These are phyloP conservation scores for Tipula vernalis DNA, from an alignment of 2,888 invertebrate species.

Conservation along the genomic window DNA sequence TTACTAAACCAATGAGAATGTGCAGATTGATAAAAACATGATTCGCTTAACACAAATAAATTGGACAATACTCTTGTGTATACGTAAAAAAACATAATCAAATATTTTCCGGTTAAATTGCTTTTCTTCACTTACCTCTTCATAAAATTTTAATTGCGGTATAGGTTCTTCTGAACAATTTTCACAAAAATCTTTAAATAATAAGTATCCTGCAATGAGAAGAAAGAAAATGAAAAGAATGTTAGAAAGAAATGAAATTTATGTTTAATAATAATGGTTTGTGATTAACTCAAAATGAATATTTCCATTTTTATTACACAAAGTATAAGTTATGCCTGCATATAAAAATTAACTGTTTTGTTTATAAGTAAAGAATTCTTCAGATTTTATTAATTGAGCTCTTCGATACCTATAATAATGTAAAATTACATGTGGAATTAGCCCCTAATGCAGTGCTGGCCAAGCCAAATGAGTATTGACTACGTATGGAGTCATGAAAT, in stretches of 20 bases:
- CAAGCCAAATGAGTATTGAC: too few species aligned
- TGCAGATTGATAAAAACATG: too few species aligned
- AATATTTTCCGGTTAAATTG: not conserved
- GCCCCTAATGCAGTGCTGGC: too few species aligned
- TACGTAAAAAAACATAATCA: not conserved
- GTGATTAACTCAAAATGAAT: not conserved
- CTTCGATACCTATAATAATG: too few species aligned
- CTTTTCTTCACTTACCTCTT: conserved; percentile 64
- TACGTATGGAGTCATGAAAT: too few species aligned
- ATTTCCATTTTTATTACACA: too few species aligned
- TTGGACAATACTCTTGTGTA: not conserved
- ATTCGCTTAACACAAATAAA: not conserved
- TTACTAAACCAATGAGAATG: too few species aligned
- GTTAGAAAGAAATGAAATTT: not conserved
- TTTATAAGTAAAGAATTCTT: too few species aligned
- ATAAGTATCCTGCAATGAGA: conserved; percentile 79
- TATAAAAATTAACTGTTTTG: too few species aligned
- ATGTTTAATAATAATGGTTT: not conserved
- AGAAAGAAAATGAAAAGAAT: conserved; percentile 18
- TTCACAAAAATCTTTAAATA: conserved; percentile 99
- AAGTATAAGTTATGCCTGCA: too few species aligned
- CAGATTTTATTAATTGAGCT: too few species aligned
- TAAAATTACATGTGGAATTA: too few species aligned
- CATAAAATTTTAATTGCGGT: conserved; percentile 97
- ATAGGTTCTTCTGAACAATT: conserved; percentile 91